phyloP scores from a whole-genome alignment of 2,797 vertebrate genomes.

The Coregonus sp. region DNA sequence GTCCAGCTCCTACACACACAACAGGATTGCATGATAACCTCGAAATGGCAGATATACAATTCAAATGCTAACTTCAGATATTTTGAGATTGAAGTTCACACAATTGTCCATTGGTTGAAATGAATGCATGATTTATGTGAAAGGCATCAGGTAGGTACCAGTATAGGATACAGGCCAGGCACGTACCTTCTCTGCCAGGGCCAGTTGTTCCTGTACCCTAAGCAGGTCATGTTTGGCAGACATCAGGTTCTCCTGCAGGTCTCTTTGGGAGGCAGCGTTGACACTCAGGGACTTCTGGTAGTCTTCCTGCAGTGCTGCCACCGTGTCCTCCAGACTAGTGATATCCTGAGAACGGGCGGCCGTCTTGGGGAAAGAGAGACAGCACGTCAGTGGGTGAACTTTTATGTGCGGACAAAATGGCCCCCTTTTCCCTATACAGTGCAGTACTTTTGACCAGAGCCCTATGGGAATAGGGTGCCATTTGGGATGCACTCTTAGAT shows the following conservation, averaged over 20 bases:
- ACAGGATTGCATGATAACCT: slow-evolving; percentile 1
- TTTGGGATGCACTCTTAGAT: background rate
- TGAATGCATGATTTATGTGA: background rate
- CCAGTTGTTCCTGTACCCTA: slow-evolving; percentile 88
- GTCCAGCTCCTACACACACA: slow-evolving; percentile 84
- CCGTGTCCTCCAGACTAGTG: slow-evolving; percentile 83
- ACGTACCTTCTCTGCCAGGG: slow-evolving; percentile 90
- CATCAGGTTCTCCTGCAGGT: slow-evolving; percentile 87
- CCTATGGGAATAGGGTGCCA: background rate
- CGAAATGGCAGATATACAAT: background rate
- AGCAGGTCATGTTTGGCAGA: slow-evolving; percentile 91
- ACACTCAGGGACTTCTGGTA: slow-evolving; percentile 86
- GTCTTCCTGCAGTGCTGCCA: slow-evolving; percentile 85
- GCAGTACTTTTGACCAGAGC: background rate
- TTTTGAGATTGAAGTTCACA: background rate
- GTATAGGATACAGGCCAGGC: background rate
- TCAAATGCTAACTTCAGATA: background rate
- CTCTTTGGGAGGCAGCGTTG: slow-evolving; percentile 82
- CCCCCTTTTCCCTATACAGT: background rate
- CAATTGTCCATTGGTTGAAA: background rate
- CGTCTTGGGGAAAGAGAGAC: slow-evolving; percentile 59
- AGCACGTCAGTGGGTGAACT: background rate
- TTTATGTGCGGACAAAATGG: background rate
- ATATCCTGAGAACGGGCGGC: slow-evolving; percentile 78
- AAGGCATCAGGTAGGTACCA: background rate